phyloP scores from a whole-genome alignment of 2,113 vertebrate species.

The Muntiacus muntjak region DNA sequence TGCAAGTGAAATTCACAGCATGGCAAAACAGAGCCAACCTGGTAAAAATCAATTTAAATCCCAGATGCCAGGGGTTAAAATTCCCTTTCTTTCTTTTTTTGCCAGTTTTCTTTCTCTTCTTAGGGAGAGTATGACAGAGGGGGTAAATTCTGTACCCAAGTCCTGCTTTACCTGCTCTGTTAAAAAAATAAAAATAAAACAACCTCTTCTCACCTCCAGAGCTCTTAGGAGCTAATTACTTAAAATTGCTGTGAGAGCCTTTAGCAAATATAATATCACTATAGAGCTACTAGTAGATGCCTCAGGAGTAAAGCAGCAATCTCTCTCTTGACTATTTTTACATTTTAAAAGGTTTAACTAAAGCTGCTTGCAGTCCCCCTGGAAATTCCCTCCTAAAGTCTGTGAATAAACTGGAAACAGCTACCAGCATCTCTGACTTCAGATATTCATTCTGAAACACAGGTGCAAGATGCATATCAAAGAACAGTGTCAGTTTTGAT shows the following conservation, averaged over 20 bases:
- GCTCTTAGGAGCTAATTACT: not conserved
- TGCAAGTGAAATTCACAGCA: not conserved
- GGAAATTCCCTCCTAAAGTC: constrained; percentile 20
- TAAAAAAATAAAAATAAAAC: not conserved
- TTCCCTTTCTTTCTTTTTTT: not conserved
- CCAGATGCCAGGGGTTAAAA: not conserved
- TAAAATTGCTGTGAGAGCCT: not conserved
- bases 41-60: not conserved
- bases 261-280: not conserved
- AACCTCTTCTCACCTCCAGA: not conserved
- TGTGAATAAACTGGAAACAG: constrained; percentile 22
- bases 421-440: not conserved
- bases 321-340: not conserved
- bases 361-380: not conserved
- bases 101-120: not conserved
- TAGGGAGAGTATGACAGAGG: not conserved
- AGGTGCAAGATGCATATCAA: not conserved
- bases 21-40: not conserved
- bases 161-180: not conserved
- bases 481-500: not conserved
- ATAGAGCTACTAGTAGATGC: not conserved
- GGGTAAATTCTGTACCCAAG: not conserved
- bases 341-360: constrained; percentile 32
- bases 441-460: not conserved
- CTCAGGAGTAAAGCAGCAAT: not conserved